Evolutionary conservation across 2,888 invertebrate species (phyloP).

Genomic region (Hirtodrosophila histrioides): DNA sequence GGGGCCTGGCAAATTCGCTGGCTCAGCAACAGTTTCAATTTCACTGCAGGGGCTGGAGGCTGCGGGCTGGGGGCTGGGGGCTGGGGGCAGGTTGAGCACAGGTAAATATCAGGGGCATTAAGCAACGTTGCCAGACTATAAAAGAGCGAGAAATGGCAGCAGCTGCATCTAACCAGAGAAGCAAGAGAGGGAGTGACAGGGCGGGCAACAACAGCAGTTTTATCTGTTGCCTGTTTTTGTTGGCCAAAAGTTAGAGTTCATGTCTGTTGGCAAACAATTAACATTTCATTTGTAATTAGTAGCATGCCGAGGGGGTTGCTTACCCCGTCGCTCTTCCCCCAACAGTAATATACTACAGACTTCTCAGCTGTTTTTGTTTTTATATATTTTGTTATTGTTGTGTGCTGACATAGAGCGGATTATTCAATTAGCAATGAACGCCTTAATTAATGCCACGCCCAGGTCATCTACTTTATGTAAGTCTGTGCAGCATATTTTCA

Average conservation of each 20-base stretch:
- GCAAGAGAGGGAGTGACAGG: not conserved
- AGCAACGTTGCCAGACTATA: slow-evolving; percentile 16
- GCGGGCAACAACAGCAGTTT: slow-evolving; percentile 16
- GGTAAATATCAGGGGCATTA: slow-evolving; percentile 29
- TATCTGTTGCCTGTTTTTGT: slow-evolving; percentile 41
- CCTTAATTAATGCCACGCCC: slow-evolving; percentile 31
- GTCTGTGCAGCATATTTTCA: slow-evolving; percentile 5
- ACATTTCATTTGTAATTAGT: slow-evolving; percentile 73
- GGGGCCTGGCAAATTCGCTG: slow-evolving; percentile 39
- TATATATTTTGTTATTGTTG: not conserved
- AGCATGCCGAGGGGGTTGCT: slow-evolving; percentile 35
- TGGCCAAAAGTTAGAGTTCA: slow-evolving; percentile 59
- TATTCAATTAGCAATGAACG: slow-evolving; percentile 47
- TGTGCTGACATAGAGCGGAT: slow-evolving; percentile 18
- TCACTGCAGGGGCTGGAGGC: too few species aligned
- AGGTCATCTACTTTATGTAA: slow-evolving; percentile 16
- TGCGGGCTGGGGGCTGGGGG: too few species aligned
- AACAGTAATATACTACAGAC: slow-evolving; percentile 25
- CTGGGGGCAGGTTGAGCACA: slow-evolving; percentile 3
- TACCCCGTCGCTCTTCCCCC: not conserved
- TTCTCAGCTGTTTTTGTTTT: slow-evolving; percentile 11
- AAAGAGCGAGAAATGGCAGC: slow-evolving; percentile 20
- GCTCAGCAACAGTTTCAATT: slow-evolving; percentile 55
- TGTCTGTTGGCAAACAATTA: slow-evolving; percentile 71
- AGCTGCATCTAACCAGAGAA: slow-evolving; percentile 28